Base-by-base conservation (phyloP, 1,140 invertebrate genomes). In the Uloborus diversus region DNA sequence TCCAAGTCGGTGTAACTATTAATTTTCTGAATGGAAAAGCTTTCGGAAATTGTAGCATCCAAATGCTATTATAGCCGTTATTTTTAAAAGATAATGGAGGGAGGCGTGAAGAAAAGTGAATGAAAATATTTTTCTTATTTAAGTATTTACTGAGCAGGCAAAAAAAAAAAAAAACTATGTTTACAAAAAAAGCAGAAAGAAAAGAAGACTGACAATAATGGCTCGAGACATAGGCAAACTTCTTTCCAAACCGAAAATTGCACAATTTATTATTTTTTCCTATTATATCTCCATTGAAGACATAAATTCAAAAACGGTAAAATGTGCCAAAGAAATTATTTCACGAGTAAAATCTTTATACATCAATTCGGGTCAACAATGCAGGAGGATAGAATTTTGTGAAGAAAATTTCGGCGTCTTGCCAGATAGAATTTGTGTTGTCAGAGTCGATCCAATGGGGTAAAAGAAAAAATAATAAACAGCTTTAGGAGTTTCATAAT, bases 251-350 rank as follows among this genome's bases (percentile, higher is more conserved):
- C 17, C n/a, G 20, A 13, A 25, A 64, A 64, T 64, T 20, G 35
- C 23, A 3, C 25, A 35, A 23, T 37, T 35, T 37, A 42, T 64
- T 33, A 37, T 64, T 64, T 47, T 23, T 14, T n/a, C 20, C 51
- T 53, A 9, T 14, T 59, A 17, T 14, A 0, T 33, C 20, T 42
- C 9, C n/a, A 20, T 37, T 23, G 25, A 3, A 30, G 11, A 35
- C 71, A 75, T 75, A 75, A 75, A 75, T 75, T 75, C 59, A 75
- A 75, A 75, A 75, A 75, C 57, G 42, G 57, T 73, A 30, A 28
- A 30, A 73, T 61, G 69, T 75, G 71, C 71, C 71, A 75, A 75
- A 75, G 71, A 75, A 75, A 75, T 75, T 75, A 75, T 75, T 75
- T 75, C 56, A 42, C 71, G 59, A 64, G 71, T 59, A 64, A 75